These are phyloP conservation scores for Drosophila sproati DNA, from an alignment of 1,140 invertebrate species.

Conservation along the genomic window DNA sequence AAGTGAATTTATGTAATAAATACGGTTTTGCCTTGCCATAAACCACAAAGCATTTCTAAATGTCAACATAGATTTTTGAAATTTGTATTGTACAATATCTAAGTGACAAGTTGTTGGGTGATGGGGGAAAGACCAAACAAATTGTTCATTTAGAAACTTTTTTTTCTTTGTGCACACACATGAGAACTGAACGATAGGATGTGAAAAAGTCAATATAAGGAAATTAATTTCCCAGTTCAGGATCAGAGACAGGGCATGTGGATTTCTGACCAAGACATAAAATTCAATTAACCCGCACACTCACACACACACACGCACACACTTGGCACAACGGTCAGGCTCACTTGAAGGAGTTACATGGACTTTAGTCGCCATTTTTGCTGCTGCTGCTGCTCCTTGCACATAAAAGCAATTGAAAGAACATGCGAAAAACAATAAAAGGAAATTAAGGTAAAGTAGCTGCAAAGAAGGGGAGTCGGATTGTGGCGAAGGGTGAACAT, in stretches of 20 bases:
- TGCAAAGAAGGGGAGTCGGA: conserved; percentile 8
- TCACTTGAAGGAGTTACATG: conserved; percentile 70
- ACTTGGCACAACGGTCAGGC: conserved; percentile 15
- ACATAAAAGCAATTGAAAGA: conserved; percentile 76
- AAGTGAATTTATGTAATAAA: no score
- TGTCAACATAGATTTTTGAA: no score
- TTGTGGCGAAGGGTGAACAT: conserved; percentile 7
- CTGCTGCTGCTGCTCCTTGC: not conserved
- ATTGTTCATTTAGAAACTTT: no score
- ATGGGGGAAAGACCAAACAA: no score
- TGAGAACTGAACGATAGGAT: not conserved
- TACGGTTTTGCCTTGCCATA: no score
- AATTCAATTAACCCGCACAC: conserved; percentile 76
- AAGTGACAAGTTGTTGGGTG: no score
- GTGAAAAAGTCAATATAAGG: conserved; percentile 76
- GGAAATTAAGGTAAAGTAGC: conserved; percentile 79
- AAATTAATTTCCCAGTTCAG: conserved; percentile 72
- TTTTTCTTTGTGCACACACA: not conserved
- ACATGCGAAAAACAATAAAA: conserved; percentile 82
- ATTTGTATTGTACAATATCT: no score
- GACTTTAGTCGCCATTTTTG: conserved; percentile 49
- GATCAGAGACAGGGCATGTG: conserved; percentile 43
- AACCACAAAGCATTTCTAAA: no score
- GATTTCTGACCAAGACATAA: conserved; percentile 79
- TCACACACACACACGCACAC: conserved; percentile 41